Conservation (phyloP, 1,140 invertebrate species). For the Penaeus japonicus region DNA sequence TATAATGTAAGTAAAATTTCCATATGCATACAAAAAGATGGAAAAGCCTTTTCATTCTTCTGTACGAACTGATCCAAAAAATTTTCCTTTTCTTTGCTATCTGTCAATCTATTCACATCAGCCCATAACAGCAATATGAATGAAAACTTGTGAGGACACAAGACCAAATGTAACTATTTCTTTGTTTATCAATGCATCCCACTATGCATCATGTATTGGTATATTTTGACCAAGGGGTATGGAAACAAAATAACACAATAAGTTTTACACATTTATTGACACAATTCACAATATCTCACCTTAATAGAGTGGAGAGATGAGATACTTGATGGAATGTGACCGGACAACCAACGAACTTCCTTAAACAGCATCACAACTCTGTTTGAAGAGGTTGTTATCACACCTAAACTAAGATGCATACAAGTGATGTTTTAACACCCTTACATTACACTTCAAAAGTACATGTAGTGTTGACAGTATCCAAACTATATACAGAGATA, state of each 20-base stretch:
- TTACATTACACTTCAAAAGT: constrained; percentile 15
- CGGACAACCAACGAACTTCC: constrained; percentile 53
- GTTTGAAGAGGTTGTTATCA: constrained; percentile 40
- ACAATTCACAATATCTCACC: constrained; percentile 48
- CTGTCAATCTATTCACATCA: no score
- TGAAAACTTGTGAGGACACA: no score
- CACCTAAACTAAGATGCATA: constrained; percentile 45
- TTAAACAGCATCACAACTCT: constrained; percentile 52
- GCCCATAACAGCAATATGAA: no score
- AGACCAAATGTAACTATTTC: no score
- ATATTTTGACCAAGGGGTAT: no score
- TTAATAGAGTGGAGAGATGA: constrained; percentile 48
- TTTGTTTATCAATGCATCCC: no score
- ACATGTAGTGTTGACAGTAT: constrained; percentile 16
- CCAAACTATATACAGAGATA: constrained; percentile 8
- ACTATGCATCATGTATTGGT: no score
- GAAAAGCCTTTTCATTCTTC: no score
- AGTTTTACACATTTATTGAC: constrained; percentile 44
- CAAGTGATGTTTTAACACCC: constrained; percentile 27
- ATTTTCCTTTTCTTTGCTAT: no score
- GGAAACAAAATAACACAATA: not conserved
- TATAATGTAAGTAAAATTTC: no score
- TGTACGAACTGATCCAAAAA: no score
- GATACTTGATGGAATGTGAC: constrained; percentile 49
- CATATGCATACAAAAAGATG: no score